Percentiles rank a stretch among this genome's conserved stretches.
Conservation (phyloP, 2,888 invertebrate genomes). For the Coremacera marginata region DNA sequence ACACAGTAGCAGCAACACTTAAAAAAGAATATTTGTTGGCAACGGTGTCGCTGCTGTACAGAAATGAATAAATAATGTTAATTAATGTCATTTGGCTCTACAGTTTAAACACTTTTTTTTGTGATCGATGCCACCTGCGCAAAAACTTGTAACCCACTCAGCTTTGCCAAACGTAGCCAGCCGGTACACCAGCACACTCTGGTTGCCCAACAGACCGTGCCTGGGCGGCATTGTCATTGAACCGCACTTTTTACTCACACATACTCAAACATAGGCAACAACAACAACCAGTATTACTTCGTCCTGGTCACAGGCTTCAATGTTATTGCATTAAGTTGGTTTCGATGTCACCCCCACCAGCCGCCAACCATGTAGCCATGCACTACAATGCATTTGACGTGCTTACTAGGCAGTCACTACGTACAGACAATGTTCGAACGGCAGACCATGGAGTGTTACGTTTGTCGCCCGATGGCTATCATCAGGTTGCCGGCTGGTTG, state of each 20-base stretch:
- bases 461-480: neutral
- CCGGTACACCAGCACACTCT: neutral
- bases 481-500: constrained; percentile 2
- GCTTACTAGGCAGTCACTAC: no score
- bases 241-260: neutral
- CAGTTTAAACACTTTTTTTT: constrained; percentile 21
- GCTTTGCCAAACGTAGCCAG: neutral
- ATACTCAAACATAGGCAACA: neutral
- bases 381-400: neutral
- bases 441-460: neutral
- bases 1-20: neutral
- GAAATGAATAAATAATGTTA: constrained; percentile 28
- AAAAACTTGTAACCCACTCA: neutral
- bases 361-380: neutral
- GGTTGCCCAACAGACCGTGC: neutral
- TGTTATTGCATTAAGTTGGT: neutral
- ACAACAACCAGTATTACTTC: neutral
- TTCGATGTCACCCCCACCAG: constrained; percentile 1
- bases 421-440: no score
- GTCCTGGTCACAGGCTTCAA: neutral
- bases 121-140: neutral
- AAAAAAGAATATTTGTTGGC: constrained; percentile 2
- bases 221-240: neutral
- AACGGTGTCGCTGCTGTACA: constrained; percentile 6
- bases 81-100: constrained; percentile 22